Evolutionary conservation across 2,113 vertebrate genomes (phyloP).

Genomic region (Manacus vitellinus): DNA sequence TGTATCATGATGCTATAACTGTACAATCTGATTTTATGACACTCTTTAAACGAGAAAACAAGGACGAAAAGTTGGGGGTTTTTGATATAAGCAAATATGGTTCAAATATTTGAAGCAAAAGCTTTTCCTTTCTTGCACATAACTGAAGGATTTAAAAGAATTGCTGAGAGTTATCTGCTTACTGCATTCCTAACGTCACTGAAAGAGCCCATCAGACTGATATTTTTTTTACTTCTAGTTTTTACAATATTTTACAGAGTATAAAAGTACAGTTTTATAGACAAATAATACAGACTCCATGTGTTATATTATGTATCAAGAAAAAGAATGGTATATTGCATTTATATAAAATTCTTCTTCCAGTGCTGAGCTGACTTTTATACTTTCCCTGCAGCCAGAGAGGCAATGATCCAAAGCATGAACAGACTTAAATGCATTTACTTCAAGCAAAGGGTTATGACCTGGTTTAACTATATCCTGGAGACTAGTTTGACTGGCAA

Average conservation of each 20-base stretch:
- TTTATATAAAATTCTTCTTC: background rate
- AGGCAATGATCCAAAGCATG: slow-evolving; percentile 4
- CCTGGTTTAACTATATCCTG: slow-evolving; percentile 19
- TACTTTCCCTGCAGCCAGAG: background rate
- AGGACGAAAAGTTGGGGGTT: background rate
- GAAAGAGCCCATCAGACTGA: background rate
- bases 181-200: background rate
- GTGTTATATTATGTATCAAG: background rate
- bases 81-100: background rate
- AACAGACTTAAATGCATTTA: background rate
- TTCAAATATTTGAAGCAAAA: background rate
- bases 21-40: background rate
- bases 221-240: background rate
- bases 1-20: background rate
- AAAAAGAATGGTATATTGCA: background rate
- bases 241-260: background rate
- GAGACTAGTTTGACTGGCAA: slow-evolving; percentile 17
- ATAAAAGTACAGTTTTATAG: background rate
- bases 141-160: background rate
- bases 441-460: slow-evolving; percentile 26
- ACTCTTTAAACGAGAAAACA: background rate
- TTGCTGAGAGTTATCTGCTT: background rate
- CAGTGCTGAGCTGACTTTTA: background rate
- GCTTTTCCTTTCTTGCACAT: background rate
- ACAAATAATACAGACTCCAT: background rate